phyloP scores from a whole-genome alignment of 2,113 vertebrate species.

The Brienomyrus longianalis region DNA sequence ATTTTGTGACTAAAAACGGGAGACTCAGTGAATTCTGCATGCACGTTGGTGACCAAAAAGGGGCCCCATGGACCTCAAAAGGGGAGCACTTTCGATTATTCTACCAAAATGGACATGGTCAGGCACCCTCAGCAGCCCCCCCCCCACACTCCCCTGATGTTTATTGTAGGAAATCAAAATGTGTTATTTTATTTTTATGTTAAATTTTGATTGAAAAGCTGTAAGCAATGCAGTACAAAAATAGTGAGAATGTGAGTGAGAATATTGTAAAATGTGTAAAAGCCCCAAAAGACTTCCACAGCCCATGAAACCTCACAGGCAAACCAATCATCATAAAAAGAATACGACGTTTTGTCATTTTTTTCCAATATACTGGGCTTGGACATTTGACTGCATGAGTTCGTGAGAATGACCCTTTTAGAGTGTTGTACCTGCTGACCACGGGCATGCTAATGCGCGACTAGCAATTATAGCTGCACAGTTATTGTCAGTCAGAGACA shows the following conservation, averaged over 20 bases:
- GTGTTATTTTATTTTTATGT: background rate
- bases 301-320: background rate
- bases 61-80: background rate
- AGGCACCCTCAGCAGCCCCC: background rate
- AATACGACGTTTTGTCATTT: background rate
- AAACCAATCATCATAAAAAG: background rate
- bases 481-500: background rate
- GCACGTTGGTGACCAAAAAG: background rate
- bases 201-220: background rate
- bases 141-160: background rate
- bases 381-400: background rate
- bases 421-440: background rate
- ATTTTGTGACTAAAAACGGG: background rate
- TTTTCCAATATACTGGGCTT: background rate
- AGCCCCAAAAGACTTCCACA: background rate
- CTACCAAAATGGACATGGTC: background rate
- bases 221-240: background rate
- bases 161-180: background rate
- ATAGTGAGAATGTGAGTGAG: background rate
- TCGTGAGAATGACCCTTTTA: background rate
- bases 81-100: background rate
- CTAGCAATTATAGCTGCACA: background rate
- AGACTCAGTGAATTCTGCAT: background rate
- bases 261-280: background rate
- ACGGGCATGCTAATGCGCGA: background rate